Evolutionary conservation across 1,140 invertebrate genomes (phyloP), one percentile per base, ranked within the genome.

Genomic region (Babylonia areolata): DNA sequence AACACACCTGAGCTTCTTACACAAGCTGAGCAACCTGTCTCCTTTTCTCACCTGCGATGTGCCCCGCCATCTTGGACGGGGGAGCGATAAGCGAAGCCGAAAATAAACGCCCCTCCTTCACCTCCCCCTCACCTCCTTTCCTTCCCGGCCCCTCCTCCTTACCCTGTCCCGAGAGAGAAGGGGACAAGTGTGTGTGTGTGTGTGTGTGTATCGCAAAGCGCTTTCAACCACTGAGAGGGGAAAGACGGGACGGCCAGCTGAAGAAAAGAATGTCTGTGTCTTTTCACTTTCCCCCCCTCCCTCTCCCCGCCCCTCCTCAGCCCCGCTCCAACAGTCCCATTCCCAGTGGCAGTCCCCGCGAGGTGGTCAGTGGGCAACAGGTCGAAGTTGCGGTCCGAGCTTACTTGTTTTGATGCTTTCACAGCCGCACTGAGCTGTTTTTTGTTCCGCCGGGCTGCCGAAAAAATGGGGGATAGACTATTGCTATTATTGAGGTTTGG

Each of bases 1-100:
- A 64, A 64, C 58, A n/a, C 58, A 64, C 58, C 58, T 64, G 58
- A 64, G 58, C 20, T 64, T 64, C 20, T 64, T 64, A 64, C 58
- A 64, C 58, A 64, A 64, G 58, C 23, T n/a, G 58, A 12, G 28
- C 58, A 64, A 12, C 58, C 58, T 64, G 58, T 64, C 58, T 64
- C 58, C 58, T 23, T n/a, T 64, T 64, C 28, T 64, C 58, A 64
- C 58, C 58, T 64, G 58, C 28, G 2, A 64, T 64, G 58, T 64
- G 58, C 58, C 58, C 58, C 58, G 58, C 58, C 58, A 64, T 64
- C 58, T 64, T 64, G 58, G 15, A 23, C 58, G 58, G 28, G 58
- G 28, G 58, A 64, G 5, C 58, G 58, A 64, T 64, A 64, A 64
- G 58, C 58, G 28, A n/a, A 23, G 58, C 58, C 58, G 58, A 64